Percentiles rank a stretch among this genome's conserved stretches.
These are phyloP conservation scores for Pyrochroa serraticornis DNA, from an alignment of 2,888 invertebrate species.

Conservation along the genomic window DNA sequence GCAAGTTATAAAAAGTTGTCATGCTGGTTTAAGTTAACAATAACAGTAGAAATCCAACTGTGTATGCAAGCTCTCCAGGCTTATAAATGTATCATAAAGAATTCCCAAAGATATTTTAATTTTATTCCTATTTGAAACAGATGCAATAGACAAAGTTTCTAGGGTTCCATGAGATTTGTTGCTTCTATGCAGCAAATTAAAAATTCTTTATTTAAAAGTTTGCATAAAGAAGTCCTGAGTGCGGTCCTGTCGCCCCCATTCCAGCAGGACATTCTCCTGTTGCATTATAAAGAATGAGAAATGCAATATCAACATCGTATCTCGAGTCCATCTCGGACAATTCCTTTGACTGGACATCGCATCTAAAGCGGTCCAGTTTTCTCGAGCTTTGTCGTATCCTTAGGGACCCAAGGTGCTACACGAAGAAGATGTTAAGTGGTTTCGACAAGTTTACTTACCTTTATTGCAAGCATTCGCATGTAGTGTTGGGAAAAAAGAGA, in stretches of 20 bases:
- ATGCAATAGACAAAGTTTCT: no score
- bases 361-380: conserved; percentile 55
- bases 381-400: conserved; percentile 48
- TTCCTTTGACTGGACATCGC: conserved; percentile 53
- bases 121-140: no score
- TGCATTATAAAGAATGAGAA: conserved; percentile 61
- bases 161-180: no score
- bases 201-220: background rate
- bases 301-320: conserved; percentile 59
- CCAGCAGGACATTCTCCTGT: conserved; percentile 51
- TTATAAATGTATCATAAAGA: no score
- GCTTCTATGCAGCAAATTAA: background rate
- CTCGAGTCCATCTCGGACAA: conserved; percentile 51
- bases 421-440: conserved; percentile 49
- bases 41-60: no score
- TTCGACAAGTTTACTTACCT: conserved; percentile 49
- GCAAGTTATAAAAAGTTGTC: no score
- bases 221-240: background rate
- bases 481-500: conserved; percentile 6
- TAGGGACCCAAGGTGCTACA: conserved; percentile 39
- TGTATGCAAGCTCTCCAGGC: no score
- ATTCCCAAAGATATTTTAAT: no score
- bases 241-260: conserved; percentile 30
- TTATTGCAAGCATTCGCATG: conserved; percentile 39
- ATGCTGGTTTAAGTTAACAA: no score